Evolutionary conservation across 2,888 invertebrate genomes (phyloP).

Genomic region (Orgyia antiqua): DNA sequence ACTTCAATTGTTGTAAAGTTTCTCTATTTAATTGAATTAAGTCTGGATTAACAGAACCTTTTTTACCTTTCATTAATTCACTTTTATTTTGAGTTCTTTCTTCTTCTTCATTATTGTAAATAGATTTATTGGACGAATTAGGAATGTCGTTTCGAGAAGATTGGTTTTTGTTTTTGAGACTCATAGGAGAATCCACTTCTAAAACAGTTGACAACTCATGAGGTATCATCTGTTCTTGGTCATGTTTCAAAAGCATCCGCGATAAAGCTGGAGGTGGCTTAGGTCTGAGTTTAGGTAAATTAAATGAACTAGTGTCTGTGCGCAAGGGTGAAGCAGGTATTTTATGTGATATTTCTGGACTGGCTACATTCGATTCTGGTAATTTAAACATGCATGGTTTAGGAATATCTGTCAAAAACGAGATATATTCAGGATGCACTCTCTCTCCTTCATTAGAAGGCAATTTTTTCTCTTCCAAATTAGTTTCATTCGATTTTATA

Average conservation of each 20-base stretch:
- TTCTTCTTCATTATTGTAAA: conserved; percentile 13
- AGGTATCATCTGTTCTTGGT: conserved; percentile 48
- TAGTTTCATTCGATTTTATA: neutral
- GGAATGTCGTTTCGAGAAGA: conserved; percentile 34
- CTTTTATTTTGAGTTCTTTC: conserved; percentile 12
- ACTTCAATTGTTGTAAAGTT: conserved; percentile 20
- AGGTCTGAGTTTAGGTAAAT: conserved; percentile 34
- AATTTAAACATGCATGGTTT: conserved; percentile 39
- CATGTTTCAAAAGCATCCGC: conserved; percentile 52
- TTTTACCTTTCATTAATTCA: conserved; percentile 7
- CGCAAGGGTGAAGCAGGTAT: neutral
- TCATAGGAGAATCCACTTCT: conserved; percentile 83
- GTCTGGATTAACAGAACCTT: conserved; percentile 34
- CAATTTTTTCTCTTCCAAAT: conserved; percentile 10
- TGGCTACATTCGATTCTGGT: conserved; percentile 8
- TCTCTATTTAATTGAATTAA: conserved; percentile 35
- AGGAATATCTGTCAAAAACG: conserved; percentile 51
- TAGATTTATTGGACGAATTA: conserved; percentile 22
- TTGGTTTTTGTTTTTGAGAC: conserved; percentile 59
- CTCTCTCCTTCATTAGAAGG: neutral
- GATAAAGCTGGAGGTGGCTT: conserved; percentile 67
- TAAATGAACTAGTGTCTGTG: conserved; percentile 9
- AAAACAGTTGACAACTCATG: conserved; percentile 83
- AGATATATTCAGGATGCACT: conserved; percentile 30
- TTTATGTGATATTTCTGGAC: neutral